phyloP scores from a whole-genome alignment of 2,113 vertebrate species.

The Emydocephalus ijimae region DNA sequence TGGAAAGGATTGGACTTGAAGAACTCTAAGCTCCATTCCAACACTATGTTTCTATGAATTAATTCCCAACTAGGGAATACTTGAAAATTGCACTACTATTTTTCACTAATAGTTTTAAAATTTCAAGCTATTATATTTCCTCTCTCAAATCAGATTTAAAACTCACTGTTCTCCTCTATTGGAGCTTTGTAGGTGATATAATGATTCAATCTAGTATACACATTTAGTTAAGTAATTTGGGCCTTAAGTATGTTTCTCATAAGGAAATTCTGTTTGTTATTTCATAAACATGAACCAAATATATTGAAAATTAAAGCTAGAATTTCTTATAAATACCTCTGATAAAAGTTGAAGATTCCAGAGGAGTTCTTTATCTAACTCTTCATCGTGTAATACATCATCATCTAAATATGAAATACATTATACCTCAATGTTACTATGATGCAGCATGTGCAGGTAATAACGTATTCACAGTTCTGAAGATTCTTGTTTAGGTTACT shows the following conservation, averaged over 20 bases:
- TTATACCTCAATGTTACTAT: slow-evolving; percentile 21
- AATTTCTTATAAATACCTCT: slow-evolving; percentile 75
- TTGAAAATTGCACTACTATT: not conserved
- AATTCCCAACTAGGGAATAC: not conserved
- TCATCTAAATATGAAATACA: slow-evolving; percentile 79
- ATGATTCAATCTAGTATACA: not conserved
- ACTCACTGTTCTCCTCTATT: not conserved
- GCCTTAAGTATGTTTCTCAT: not conserved
- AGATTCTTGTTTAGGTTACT: not conserved
- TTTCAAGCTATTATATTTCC: not conserved
- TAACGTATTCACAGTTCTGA: not conserved
- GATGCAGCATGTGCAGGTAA: not conserved
- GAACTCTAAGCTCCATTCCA: not conserved
- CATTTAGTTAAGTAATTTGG: not conserved
- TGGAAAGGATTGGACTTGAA: not conserved
- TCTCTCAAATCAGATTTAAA: not conserved
- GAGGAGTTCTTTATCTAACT: slow-evolving; percentile 94
- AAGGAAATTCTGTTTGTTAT: not conserved
- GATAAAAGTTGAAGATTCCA: slow-evolving; percentile 97
- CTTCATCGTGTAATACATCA: slow-evolving; percentile 91
- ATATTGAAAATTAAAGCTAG: not conserved
- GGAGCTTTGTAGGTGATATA: not conserved
- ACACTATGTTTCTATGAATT: not conserved
- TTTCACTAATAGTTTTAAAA: not conserved
- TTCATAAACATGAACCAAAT: not conserved